phyloP scores from a whole-genome alignment of 2,797 vertebrate genomes.

The Xerus rutilus region DNA sequence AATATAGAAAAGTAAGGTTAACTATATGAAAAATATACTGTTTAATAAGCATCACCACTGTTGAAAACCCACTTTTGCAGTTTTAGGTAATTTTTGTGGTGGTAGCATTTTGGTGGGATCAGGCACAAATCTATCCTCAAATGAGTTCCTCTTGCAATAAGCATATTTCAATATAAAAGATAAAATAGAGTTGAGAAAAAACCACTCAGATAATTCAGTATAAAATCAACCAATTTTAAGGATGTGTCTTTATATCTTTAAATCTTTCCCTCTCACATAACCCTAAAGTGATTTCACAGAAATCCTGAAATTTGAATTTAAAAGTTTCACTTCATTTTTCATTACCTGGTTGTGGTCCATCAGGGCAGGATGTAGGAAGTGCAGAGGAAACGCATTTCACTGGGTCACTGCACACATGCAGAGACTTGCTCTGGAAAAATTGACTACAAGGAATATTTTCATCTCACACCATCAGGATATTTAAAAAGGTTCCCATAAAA shows the following conservation, averaged over 20 bases:
- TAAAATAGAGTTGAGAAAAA: not conserved
- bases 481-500: not conserved
- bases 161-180: not conserved
- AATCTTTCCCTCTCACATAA: not conserved
- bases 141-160: not conserved
- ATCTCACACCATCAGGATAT: not conserved
- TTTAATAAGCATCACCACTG: too few species aligned
- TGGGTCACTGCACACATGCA: rapidly evolving
- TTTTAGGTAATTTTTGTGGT: not conserved
- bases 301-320: not conserved
- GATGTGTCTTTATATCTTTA: not conserved
- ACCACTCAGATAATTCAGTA: not conserved
- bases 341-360: not conserved
- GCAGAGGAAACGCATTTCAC: not conserved
- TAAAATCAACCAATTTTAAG: not conserved
- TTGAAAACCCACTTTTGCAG: not conserved
- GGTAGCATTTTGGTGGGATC: not conserved
- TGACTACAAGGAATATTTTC: not conserved
- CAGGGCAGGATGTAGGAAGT: not conserved
- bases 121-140: not conserved
- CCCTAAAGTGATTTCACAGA: not conserved
- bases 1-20: not conserved
- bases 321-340: not conserved
- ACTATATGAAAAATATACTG: not conserved
- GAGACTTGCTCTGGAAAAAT: not conserved